These are phyloP conservation scores for Riparia riparia DNA, from an alignment of 2,113 vertebrate species.

Conservation along the genomic window DNA sequence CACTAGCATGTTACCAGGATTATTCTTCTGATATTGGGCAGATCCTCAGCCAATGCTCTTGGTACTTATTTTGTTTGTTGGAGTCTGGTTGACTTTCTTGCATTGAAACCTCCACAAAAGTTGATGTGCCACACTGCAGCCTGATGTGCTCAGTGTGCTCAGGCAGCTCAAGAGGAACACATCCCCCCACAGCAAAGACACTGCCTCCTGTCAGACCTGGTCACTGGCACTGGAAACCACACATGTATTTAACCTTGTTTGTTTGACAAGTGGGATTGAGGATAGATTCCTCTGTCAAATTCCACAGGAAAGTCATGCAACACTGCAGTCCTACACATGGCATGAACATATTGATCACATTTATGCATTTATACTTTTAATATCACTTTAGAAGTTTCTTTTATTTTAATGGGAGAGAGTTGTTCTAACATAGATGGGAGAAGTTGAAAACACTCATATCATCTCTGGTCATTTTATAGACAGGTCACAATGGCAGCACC, in stretches of 20 bases:
- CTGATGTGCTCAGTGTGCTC: neutral
- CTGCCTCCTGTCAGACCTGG: neutral
- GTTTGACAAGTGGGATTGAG: neutral
- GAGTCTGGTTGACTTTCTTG: neutral
- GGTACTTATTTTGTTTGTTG: neutral
- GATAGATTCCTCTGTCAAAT: neutral
- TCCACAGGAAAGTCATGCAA: neutral
- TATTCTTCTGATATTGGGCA: neutral
- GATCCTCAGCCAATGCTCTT: neutral
- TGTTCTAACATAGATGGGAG: neutral
- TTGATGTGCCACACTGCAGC: neutral
- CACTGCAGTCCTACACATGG: rapidly evolving
- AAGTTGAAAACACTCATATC: neutral
- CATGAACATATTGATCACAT: neutral
- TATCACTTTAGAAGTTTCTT: neutral
- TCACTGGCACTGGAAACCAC: neutral
- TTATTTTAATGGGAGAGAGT: neutral
- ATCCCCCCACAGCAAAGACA: neutral
- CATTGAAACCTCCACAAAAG: neutral
- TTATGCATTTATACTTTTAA: neutral
- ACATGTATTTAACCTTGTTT: neutral
- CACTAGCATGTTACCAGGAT: neutral
- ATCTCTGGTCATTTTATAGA: neutral
- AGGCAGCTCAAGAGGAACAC: neutral
- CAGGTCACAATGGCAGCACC: neutral